These are phyloP conservation scores for Nerophis lumbriciformis DNA, from an alignment of 2,113 vertebrate genomes.

Conservation along the genomic window DNA sequence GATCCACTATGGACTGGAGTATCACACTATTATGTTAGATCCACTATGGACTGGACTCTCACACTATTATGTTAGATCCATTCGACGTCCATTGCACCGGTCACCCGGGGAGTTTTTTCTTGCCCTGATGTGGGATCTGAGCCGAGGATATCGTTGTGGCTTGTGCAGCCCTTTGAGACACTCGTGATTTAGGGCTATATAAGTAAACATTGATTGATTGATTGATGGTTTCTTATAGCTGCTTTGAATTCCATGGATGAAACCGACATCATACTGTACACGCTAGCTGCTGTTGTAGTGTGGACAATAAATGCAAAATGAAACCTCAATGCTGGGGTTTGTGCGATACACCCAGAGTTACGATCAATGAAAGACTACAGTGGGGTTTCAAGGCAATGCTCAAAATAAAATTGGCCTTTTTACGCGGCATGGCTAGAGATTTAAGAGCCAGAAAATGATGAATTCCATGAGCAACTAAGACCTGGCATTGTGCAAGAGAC, in stretches of 20 bases:
- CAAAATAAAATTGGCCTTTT: slow-evolving; percentile 58
- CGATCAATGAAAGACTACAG: slow-evolving; percentile 42
- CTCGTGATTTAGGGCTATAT: too few species aligned
- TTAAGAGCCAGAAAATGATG: slow-evolving; percentile 54
- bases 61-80: too few species aligned
- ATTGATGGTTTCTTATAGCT: neutral
- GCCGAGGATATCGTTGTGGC: too few species aligned
- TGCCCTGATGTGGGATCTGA: too few species aligned
- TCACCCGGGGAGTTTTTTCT: too few species aligned
- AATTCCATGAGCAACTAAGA: slow-evolving; percentile 66
- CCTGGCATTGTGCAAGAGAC: slow-evolving; percentile 56
- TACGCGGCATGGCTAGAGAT: slow-evolving; percentile 38
- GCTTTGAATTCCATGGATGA: slow-evolving; percentile 5
- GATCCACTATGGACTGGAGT: too few species aligned
- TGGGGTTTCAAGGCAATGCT: slow-evolving; percentile 31
- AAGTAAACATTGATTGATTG: too few species aligned
- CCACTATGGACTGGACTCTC: too few species aligned
- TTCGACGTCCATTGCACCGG: too few species aligned
- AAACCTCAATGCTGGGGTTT: slow-evolving; percentile 7
- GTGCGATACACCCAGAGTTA: slow-evolving; percentile 41
- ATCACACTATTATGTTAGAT: too few species aligned
- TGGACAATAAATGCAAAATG: slow-evolving; percentile 40
- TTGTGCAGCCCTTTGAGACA: too few species aligned
- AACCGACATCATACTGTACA: neutral
- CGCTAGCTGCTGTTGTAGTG: slow-evolving; percentile 3